Conservation (phyloP, 2,113 vertebrate species). For the Formicarius rufipectus region DNA sequence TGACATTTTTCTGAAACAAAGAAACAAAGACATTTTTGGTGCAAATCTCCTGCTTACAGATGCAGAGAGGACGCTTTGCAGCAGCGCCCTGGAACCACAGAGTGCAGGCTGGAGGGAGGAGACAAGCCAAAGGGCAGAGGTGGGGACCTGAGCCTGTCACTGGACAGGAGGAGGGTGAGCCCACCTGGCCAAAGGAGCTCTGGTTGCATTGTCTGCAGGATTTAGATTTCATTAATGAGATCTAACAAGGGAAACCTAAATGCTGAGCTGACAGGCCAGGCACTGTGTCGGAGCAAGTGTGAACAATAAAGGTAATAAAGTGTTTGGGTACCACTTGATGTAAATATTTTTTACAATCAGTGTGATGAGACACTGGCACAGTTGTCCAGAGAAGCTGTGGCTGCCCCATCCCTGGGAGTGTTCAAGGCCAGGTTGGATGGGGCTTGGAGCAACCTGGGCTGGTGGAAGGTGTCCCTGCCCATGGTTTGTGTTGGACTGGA, state of each 20-base stretch:
- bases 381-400: not conserved
- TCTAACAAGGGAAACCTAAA: not conserved
- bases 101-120: not conserved
- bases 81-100: not conserved
- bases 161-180: not conserved
- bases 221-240: not conserved
- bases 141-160: not conserved
- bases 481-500: not conserved
- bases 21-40: not conserved
- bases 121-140: not conserved
- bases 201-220: not conserved
- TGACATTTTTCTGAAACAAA: not conserved
- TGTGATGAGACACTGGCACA: not conserved
- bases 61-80: not conserved
- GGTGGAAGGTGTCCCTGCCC: not conserved
- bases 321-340: not conserved
- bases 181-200: not conserved
- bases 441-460: not conserved
- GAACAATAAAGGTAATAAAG: not conserved
- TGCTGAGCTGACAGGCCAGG: fast-evolving
- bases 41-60: not conserved
- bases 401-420: not conserved
- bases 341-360: not conserved
- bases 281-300: not conserved
- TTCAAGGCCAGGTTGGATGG: not conserved